phyloP scores from a whole-genome alignment of 1,140 invertebrate genomes.

The Solen grandis region DNA sequence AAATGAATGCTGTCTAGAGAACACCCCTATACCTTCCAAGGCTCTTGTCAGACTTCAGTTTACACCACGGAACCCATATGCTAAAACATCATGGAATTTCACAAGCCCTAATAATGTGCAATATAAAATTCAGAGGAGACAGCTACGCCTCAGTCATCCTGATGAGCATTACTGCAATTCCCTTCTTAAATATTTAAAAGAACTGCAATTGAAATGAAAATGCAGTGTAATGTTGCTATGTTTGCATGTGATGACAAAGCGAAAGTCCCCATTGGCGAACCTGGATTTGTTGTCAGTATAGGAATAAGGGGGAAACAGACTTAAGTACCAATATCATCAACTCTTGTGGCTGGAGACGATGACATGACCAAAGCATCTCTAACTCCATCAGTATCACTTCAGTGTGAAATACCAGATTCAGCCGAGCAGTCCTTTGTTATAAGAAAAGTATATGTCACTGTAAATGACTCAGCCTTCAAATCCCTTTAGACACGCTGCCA shows the following conservation, averaged over 20 bases:
- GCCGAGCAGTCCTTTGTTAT: constrained; percentile 24
- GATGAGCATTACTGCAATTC: constrained; percentile 61
- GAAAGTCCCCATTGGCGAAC: constrained; percentile 54
- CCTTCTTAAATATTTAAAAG: constrained; percentile 48
- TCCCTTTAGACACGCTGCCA: constrained; percentile 39
- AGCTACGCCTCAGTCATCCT: constrained; percentile 41
- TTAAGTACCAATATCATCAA: constrained; percentile 2
- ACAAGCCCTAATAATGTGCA: constrained; percentile 46
- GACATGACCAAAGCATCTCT: constrained; percentile 19
- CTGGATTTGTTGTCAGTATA: constrained; percentile 37
- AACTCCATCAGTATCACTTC: constrained; percentile 19
- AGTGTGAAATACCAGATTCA: constrained; percentile 35
- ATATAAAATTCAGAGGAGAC: constrained; percentile 61
- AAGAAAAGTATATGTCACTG: constrained; percentile 1
- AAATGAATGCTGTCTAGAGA: constrained; percentile 28
- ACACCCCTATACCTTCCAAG: constrained; percentile 40
- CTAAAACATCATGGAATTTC: constrained; percentile 46
- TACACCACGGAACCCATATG: constrained; percentile 57
- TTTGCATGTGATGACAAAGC: constrained; percentile 65
- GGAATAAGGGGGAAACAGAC: constrained; percentile 44
- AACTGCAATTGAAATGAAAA: neutral
- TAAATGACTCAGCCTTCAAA: constrained; percentile 39
- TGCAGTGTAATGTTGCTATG: constrained; percentile 11
- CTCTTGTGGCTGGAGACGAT: constrained; percentile 28
- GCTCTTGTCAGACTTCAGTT: constrained; percentile 62